Evolutionary conservation across 2,888 invertebrate species (phyloP), one percentile per base, ranked within the genome.

Genomic region (Stegana nigrithorax): DNA sequence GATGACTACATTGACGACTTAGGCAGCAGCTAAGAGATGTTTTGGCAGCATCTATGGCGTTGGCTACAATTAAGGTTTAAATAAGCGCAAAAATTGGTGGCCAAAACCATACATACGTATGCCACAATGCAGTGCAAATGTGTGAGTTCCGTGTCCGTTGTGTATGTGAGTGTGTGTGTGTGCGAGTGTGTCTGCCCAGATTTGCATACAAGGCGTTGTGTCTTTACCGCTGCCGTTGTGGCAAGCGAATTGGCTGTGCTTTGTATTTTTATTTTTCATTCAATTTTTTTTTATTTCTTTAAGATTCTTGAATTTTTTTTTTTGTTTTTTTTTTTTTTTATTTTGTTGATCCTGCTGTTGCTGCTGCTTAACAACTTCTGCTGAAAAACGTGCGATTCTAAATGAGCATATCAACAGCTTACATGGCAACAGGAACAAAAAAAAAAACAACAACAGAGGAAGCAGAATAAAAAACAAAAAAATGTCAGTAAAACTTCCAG

Each of bases 381-480:
- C 68, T 74, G 80, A 80, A 78, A 79, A 80, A 77, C 78, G 80
- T 78, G 77, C 78, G 73, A 73, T 75, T 71, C 78, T 78, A 78
- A 80, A 78, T 78, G 73, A 78, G 75, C 75, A 75, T 79, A 76
- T 79, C 79, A 74, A 74, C 75, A 75, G 78, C 75, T 74, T 75
- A 73, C 78, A 76, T 39, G 50, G 59, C 51, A 50, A 53, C 29
- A 26, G 57, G 63, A 23, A 44, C 62, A 62, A 57, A 63, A 44
- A 27, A 58, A 45, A 29, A 58, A 58, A 45, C 14, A 45, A 57
- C 59, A 51, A 51, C 45, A 26, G 19, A 59, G 17, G 10, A 59
- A 65, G 21, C 45, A 66, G 60, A 51, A 61, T 36, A 36, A 42
- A 57, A 39, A n/a, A 25, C 14, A 25, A 25, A 36, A 27, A 61